A percentile compares a stretch with the other conserved stretches of the same genome.
Conservation (phyloP, 2,888 invertebrate species). For the Epistrophe eligans region DNA sequence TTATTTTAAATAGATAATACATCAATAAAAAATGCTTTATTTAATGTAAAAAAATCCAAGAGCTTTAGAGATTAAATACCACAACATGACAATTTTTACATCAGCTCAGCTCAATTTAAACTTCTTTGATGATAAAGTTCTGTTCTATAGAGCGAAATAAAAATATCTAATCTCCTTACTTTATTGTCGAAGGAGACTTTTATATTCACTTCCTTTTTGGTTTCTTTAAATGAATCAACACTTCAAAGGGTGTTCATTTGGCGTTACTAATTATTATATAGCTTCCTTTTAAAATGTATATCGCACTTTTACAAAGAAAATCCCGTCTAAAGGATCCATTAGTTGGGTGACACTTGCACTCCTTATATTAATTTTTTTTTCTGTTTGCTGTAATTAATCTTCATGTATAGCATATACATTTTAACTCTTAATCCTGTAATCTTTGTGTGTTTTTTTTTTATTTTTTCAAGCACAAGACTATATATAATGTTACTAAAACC, state of each 20-base stretch:
- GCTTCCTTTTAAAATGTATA: neutral
- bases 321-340: neutral
- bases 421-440: neutral
- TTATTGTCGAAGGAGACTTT: neutral
- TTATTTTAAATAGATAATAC: neutral
- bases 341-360: conserved; percentile 1
- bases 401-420: neutral
- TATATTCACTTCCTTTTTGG: neutral
- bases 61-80: neutral
- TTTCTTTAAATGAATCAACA: conserved; percentile 3
- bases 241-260: conserved; percentile 18
- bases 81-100: neutral
- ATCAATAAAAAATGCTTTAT: neutral
- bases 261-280: conserved; percentile 7
- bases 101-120: neutral
- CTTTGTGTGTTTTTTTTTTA: neutral
- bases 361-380: neutral
- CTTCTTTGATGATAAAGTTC: neutral
- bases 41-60: neutral
- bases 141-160: neutral
- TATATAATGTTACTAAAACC: neutral
- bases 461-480: neutral
- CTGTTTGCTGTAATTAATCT: conserved; percentile 12
- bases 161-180: neutral
- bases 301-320: neutral